Conservation (phyloP, 2,888 invertebrate species). For the Acronicta psi region DNA sequence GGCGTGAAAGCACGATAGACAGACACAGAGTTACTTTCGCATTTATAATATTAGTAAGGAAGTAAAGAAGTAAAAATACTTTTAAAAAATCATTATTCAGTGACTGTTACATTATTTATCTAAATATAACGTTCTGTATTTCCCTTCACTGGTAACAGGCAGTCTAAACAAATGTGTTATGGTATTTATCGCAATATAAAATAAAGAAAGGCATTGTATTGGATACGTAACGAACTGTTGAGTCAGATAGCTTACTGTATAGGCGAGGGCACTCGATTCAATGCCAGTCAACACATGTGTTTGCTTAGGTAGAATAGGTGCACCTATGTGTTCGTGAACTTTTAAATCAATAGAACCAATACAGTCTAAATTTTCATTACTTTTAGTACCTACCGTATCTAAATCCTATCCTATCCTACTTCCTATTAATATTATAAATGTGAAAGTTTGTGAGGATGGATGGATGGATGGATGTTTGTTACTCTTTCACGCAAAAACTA, state of each 20-base stretch:
- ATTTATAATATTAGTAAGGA: no score
- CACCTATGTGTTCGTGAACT: not conserved
- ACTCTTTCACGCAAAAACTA: no score
- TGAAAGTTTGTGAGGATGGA: no score
- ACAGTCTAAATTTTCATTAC: not conserved
- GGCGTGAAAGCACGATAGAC: no score
- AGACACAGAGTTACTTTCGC: no score
- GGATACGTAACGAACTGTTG: conserved; percentile 21
- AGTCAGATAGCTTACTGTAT: conserved; percentile 24
- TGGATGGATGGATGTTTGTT: no score
- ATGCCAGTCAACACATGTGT: conserved; percentile 23
- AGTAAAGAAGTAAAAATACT: no score
- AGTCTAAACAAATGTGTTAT: conserved; percentile 21
- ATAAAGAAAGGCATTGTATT: conserved; percentile 51
- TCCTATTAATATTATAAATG: no score
- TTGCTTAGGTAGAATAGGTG: not conserved
- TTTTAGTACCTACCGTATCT: no score
- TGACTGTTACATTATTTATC: not conserved
- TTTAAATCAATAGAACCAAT: not conserved
- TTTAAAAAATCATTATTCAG: no score
- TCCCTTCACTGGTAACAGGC: not conserved
- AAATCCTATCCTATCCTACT: no score
- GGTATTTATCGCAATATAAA: conserved; percentile 20
- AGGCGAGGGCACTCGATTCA: conserved; percentile 33
- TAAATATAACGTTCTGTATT: not conserved